Evolutionary conservation across 1,140 invertebrate genomes (phyloP), one percentile per base, ranked within the genome.

Genomic region (Sinonovacula constricta): DNA sequence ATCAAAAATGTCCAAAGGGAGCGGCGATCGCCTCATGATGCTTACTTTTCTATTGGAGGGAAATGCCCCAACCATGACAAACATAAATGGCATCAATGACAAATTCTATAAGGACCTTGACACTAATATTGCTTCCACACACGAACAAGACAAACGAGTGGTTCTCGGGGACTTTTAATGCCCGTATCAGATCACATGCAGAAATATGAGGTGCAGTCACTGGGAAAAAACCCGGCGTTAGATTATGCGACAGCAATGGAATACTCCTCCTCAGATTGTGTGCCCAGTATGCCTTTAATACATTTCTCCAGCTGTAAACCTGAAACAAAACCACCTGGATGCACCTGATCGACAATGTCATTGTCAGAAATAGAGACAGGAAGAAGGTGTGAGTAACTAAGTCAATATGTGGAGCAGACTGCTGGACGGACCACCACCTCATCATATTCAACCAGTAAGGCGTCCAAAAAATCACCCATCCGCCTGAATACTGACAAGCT

Each of bases 161-260:
- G 30, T 60, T 56, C 62, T 66, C 26, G 78, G 78, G 22, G n/a
- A n/a, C n/a, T n/a, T n/a, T n/a, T n/a, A n/a, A n/a, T n/a, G n/a
- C n/a, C n/a, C n/a, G n/a, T n/a, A n/a, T n/a, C n/a, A n/a, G n/a
- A n/a, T 7, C 33, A 57, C 71, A 77, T 53, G 15, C 5, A 15
- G 0, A 60, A 12, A 34, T 36, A 24, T 81, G 63, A 70, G 68
- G 53, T 72, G 62, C 36, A 26, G 69, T 83, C 33, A 56, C 78
- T 65, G 82, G 80, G 3, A 78, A 69, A 49, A n/a, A 12, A 36
- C 39, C 80, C 34, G 76, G 76, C 18, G 34, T 81, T 45, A 81
- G 81, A 15, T 70, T 77, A 30, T 69, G 66, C 49, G 81, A 83
- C 81, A 70, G 33, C 39, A 85, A 81, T 39, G 77, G 59, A 3